Evolutionary conservation across 1,140 invertebrate genomes (phyloP).

Genomic region (Oscheius sp.): DNA sequence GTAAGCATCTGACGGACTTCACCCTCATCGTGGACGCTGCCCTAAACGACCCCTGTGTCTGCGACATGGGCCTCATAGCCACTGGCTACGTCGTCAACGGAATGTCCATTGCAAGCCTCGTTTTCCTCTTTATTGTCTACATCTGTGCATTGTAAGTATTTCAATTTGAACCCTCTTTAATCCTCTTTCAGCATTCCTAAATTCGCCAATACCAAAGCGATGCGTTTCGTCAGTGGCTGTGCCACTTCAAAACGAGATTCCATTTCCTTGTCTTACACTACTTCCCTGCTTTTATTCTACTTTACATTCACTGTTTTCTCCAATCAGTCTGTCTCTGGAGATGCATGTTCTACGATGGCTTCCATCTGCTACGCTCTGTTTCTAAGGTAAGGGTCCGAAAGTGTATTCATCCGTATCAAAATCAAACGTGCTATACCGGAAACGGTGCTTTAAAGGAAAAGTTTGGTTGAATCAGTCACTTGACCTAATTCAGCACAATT

Average conservation of each 20-base stretch:
- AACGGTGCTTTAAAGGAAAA: no score
- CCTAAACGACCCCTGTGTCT: slow-evolving; percentile 5
- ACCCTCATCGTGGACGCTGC: slow-evolving; percentile 8
- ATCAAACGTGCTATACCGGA: no score
- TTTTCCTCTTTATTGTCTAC: slow-evolving; percentile 20
- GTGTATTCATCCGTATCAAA: background rate
- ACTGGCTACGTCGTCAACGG: slow-evolving; percentile 25
- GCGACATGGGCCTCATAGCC: background rate
- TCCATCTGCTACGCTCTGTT: slow-evolving; percentile 18
- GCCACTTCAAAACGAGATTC: background rate
- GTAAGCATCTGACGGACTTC: slow-evolving; percentile 26
- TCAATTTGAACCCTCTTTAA: background rate
- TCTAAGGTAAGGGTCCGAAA: background rate
- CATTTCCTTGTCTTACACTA: slow-evolving; percentile 4
- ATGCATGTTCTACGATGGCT: slow-evolving; percentile 15
- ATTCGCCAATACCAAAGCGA: background rate
- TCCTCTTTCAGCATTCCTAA: slow-evolving; percentile 6
- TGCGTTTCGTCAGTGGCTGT: slow-evolving; percentile 5
- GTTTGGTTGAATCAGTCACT: no score
- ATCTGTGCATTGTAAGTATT: slow-evolving; percentile 5
- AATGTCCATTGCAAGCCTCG: background rate
- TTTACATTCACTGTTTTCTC: slow-evolving; percentile 11
- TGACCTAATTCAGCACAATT: slow-evolving; percentile 29
- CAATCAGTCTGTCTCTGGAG: background rate
- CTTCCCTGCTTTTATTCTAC: slow-evolving; percentile 20